A percentile compares a stretch with the other conserved stretches of the same genome.
Evolutionary conservation across 2,113 vertebrate genomes (phyloP).

Genomic region (Ellobius talpinus): DNA sequence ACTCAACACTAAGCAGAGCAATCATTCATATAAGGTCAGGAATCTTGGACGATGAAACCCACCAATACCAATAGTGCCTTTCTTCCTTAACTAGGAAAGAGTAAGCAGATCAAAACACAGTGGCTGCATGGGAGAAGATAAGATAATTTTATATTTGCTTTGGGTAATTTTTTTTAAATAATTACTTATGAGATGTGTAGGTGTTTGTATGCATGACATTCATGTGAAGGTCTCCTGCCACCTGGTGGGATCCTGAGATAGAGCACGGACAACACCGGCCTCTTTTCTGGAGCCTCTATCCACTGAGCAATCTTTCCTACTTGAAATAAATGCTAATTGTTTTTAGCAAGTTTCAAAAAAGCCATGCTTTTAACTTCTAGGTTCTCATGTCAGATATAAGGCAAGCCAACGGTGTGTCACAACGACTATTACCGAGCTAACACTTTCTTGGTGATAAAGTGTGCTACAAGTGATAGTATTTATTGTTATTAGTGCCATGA

Average conservation of each 20-base stretch:
- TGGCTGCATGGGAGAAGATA: background rate
- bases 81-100: background rate
- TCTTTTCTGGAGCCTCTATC: background rate
- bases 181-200: background rate
- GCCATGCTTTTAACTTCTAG: background rate
- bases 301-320: background rate
- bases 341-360: background rate
- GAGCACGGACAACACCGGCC: no score
- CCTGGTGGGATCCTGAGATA: background rate
- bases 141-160: background rate
- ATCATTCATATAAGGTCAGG: background rate
- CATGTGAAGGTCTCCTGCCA: background rate
- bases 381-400: background rate
- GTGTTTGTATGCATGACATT: background rate
- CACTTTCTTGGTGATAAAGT: background rate
- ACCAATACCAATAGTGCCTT: background rate
- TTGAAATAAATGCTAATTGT: background rate
- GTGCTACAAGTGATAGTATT: background rate
- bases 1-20: background rate
- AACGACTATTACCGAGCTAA: background rate
- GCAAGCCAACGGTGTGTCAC: background rate
- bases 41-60: background rate
- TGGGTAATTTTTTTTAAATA: background rate
- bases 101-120: background rate
- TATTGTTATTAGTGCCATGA: conserved; percentile 4